Evolutionary conservation across 2,888 invertebrate genomes (phyloP), one percentile per base, ranked within the genome.

Genomic region (Cryptus viduatorius): DNA sequence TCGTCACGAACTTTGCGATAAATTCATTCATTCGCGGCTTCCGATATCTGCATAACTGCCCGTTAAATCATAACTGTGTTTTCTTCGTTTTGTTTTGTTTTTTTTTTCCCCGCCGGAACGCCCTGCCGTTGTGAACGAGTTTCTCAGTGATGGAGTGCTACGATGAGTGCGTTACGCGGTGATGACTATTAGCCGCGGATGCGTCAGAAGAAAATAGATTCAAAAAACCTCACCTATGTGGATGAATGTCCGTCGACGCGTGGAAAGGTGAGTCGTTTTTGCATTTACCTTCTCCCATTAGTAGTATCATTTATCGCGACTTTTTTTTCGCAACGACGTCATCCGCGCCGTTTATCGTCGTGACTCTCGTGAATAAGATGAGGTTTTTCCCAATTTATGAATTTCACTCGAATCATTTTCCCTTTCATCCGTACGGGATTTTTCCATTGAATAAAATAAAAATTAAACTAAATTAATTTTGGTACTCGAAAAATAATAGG

Each of bases 191-290:
- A 53, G 50, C 24, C 24, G 46, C 48, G 50, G 46, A 68, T 50
- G 50, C 48, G 68, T 14, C n/a, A 29, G 48, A 48, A 37, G 14
- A 29, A 69, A 7, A 10, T 8, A 69, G 14, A 69, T 16, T n/a
- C n/a, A n/a, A n/a, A 29, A 12, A n/a, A 7, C 1, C 16, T 16
- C 42, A 4, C 5, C 37, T n/a, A 10, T 4, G 50, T 10, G 10
- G 29, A n/a, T 31, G 4, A 50, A 50, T 14, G 67, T 14, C 12
- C 46, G 29, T n/a, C 50, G 69, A 53, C 48, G 5, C 46, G 29
- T 4, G 29, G 69, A 16, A 29, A 31, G 69, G 69, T 69, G 46
- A 68, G 68, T 68, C 61, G 24, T 29, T 61, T 61, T 16, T 59
- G 50, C 16, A 5, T 10, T 50, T 8, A 37, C 4, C 37, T 37